Evolutionary conservation across 2,113 vertebrate genomes (phyloP), one percentile per base, ranked within the genome.

Genomic region (Helogale parvula): DNA sequence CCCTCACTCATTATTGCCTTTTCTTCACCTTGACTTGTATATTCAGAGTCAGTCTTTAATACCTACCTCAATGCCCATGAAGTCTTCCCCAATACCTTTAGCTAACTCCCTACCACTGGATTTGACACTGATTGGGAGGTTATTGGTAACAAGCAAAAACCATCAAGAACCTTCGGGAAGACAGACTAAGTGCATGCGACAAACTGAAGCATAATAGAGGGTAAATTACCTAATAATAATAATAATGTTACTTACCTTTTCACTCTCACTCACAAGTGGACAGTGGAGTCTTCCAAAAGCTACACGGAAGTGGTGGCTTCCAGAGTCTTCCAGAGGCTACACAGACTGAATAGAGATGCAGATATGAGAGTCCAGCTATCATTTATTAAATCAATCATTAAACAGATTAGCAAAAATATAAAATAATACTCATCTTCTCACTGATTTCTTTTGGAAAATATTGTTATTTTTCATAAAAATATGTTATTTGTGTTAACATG

Each of bases 371-470:
- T 76, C 57, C 19, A n/a, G 45, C 65, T 89, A 4, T 79, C 57
- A 92, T 93, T 45, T 92, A 84, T 68, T 88, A 93, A 88, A 38
- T 16, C 71, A 88, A 14, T 54, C 41, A 76, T 68, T 47, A 92
- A 90, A 79, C n/a, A 72, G 9, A 50, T 54, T 66, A 38, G 17
- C 83, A 85, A 89, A 93, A 71, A 57, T 80, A 31, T 45, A 65
- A 84, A 88, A 57, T 35, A 91, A 52, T 54, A 33, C 1, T 95
- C 14, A 13, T 52, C 21, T 88, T 79, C 4, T 85, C 90, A 80
- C 0, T 71, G 38, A 35, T 38, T 65, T 66, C 68, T 80, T 68
- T 25, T 7, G 29, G 47, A 31, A 94, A 84, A 83, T 92, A 93
- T 15, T 76, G 7, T 65, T 71, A 72, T 84, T 85, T 72, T 60